Conservation (phyloP, 2,113 vertebrate genomes). For the Cepphus grylle region DNA sequence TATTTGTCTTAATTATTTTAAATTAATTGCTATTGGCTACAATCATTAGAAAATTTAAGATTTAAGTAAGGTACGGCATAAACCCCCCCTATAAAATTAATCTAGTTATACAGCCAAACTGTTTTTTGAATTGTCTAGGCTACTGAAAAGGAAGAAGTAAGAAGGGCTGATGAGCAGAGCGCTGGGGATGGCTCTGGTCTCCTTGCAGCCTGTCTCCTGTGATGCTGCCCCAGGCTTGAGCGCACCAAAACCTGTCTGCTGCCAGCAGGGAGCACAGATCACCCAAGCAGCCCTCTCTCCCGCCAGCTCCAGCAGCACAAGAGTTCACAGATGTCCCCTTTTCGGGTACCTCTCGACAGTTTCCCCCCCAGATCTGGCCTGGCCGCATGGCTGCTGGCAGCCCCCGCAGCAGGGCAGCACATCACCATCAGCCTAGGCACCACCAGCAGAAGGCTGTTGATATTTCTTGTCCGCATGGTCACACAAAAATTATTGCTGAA, state of each 20-base stretch:
- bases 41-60: conserved; percentile 25
- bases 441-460: neutral
- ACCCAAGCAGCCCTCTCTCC: neutral
- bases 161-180: neutral
- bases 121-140: neutral
- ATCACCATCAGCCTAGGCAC: neutral
- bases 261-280: neutral
- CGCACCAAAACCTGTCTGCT: neutral
- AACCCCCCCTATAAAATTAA: neutral
- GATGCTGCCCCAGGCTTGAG: neutral
- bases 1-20: conserved; percentile 55
- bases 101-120: neutral
- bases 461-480: neutral
- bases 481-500: neutral
- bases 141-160: neutral
- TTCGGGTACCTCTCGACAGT: neutral
- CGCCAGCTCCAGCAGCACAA: neutral
- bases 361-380: too few species aligned
- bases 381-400: accelerated
- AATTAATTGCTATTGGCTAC: conserved; percentile 62
- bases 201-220: neutral
- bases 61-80: conserved; percentile 25
- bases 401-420: neutral
- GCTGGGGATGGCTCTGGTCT: neutral
- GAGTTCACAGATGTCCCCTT: neutral